Evolutionary conservation across 2,888 invertebrate genomes (phyloP), one percentile per base, ranked within the genome.

Genomic region (Cabera pusaria): DNA sequence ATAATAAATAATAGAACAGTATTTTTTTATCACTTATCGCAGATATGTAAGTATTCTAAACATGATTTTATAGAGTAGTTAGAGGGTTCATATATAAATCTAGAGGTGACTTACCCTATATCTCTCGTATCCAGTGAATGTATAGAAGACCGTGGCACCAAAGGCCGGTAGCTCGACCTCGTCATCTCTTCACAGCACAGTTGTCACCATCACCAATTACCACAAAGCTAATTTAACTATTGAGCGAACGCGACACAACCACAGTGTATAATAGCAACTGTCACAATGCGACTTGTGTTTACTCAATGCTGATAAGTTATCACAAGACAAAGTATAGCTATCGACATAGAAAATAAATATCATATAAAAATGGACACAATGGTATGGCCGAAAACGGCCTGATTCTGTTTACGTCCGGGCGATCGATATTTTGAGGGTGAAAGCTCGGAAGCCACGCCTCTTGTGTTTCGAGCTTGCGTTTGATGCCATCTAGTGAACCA

Each of bases 401-500:
- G 57, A 59, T 18, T 52, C 43, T 80, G 67, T 80, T 79, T 78
- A 75, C 70, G 59, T 61, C 58, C 62, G 49, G 41, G 39, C 70
- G 77, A 84, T 86, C 87, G 77, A 86, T 86, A 62, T 70, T 68
- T 61, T 66, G 59, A 66, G 79, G 81, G 83, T 76, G 77, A 82
- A 83, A 78, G 81, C 79, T 74, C 66, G 56, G 35, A 44, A 52
- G 70, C 83, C 85, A 79, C 84, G 74, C 83, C 81, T 77, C 67
- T 44, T 18, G 45, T 61, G 56, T 39, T 4, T 2, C 3, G 4
- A 32, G 31, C 74, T 73, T 42, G 16, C 42, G 44, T 39, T 35
- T 47, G 59, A 41, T 69, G 79, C 72, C 86, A 86, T 83, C 87
- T 86, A 47, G 40, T 44, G 53, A 46, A 9, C 26, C 44, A 38